Evolutionary conservation across 2,797 vertebrate species (phyloP), one percentile per base, ranked within the genome.

Genomic region (Limnodromus scolopaceus): DNA sequence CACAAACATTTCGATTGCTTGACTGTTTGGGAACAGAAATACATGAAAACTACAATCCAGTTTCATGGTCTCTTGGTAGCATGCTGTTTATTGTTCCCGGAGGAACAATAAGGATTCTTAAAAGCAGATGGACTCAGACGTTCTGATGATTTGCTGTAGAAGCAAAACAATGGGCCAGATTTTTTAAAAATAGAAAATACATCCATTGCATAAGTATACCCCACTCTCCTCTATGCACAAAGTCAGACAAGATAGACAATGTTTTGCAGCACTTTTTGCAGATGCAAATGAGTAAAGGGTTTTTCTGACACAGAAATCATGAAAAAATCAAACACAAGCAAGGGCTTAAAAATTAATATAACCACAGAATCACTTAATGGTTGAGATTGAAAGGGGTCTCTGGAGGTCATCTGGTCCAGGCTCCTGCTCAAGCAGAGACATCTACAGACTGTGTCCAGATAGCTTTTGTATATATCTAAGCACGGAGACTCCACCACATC

Each of bases 81-180:
- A 78, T 34, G 38, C 81, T 94, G 84, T 96, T 97, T 95, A 96
- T 83, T 94, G 86, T 89, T 91, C 94, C 88, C 64, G 0, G 54
- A 87, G 96, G 90, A 93, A 92, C 90, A 96, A 83, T 94, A 96
- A 93, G 68, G 64, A 87, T 89, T 92, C 95, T 87, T 89, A 77
- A 94, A 95, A 97, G 96, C 95, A 95, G 93, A 96, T 95, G 93
- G 77, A 43, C 45, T 89, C 81, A 92, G 60, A 94, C 1, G 2
- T 64, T 84, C 83, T 53, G 64, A 63, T 93, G 85, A 91, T 89
- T 94, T 93, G 78, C 71, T 91, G 34, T 71, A 87, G 86, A 74
- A 91, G 90, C 4, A 89, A 85, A 93, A 96, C 86, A 93, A 96
- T 94, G n/a, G 90, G 60, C 60, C 49, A 94, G 75, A 93, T 65